Conservation (phyloP, 2,888 invertebrate species). For the Hyalella azteca region DNA sequence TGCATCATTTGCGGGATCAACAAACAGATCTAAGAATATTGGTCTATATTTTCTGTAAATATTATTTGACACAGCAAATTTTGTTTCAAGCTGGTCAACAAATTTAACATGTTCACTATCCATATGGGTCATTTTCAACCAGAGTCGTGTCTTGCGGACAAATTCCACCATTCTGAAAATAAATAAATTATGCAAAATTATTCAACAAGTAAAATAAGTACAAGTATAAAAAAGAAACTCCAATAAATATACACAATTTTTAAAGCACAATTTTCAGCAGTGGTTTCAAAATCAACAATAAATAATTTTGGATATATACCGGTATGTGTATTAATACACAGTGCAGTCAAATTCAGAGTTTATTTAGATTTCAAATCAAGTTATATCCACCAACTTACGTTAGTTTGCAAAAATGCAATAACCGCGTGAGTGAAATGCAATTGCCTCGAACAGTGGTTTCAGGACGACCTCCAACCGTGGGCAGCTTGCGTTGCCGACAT, state of each 20-base stretch:
- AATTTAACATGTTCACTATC: conserved; percentile 81
- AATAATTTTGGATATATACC: no score
- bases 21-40: conserved; percentile 86
- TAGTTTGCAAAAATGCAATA: conserved; percentile 86
- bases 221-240: no score
- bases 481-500: conserved; percentile 77
- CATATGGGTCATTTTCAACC: conserved; percentile 93
- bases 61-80: conserved; percentile 92
- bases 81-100: conserved; percentile 83
- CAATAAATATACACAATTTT: no score
- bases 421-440: conserved; percentile 86
- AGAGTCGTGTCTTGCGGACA: conserved; percentile 90
- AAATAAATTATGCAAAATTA: no score
- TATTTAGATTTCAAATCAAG: no score
- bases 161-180: conserved; percentile 89
- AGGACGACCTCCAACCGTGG: conserved; percentile 77
- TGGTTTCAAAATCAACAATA: no score
- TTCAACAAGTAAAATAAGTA: no score
- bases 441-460: conserved; percentile 82
- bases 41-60: conserved; percentile 85
- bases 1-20: conserved; percentile 70
- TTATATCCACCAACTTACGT: no score
- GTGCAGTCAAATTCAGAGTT: no score
- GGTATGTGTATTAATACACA: no score
- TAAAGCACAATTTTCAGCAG: no score